phyloP scores from a whole-genome alignment of 1,140 invertebrate species.

The Micrasema longulum region DNA sequence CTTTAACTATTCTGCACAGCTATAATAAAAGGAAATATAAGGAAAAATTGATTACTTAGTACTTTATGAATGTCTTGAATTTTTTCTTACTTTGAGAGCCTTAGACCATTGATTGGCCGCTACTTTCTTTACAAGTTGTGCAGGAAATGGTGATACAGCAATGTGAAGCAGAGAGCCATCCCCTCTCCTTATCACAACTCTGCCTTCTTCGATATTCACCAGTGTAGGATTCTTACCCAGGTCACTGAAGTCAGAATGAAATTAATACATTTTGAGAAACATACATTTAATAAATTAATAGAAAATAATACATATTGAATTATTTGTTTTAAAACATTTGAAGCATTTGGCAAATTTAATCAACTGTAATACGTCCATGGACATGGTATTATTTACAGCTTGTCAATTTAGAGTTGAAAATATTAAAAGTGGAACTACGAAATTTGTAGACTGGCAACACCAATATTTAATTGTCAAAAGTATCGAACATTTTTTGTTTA shows the following conservation, averaged over 20 bases:
- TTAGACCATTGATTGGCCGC: slow-evolving; percentile 69
- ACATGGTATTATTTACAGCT: too few relatives aligned
- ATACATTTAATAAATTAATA: too few relatives aligned
- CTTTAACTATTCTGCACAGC: slow-evolving; percentile 70
- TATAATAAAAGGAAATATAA: slow-evolving; percentile 51
- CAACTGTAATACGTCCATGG: too few relatives aligned
- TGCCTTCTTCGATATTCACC: slow-evolving; percentile 82
- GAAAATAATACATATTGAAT: too few relatives aligned
- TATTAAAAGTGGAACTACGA: too few relatives aligned
- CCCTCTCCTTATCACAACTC: slow-evolving; percentile 71
- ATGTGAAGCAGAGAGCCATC: slow-evolving; percentile 70
- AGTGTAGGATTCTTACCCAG: slow-evolving; percentile 81
- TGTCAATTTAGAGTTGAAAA: too few relatives aligned
- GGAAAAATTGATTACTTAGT: background rate
- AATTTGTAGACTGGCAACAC: too few relatives aligned
- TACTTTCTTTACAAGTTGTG: slow-evolving; percentile 68
- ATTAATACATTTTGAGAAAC: too few relatives aligned
- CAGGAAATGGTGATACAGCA: slow-evolving; percentile 68
- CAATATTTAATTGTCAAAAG: too few relatives aligned
- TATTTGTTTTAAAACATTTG: too few relatives aligned
- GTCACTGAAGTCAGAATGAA: slow-evolving; percentile 66
- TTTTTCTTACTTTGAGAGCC: slow-evolving; percentile 61
- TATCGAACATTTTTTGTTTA: too few relatives aligned
- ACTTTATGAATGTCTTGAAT: background rate
- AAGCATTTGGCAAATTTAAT: too few relatives aligned